These are phyloP conservation scores for Melanotus villosus DNA, from an alignment of 2,888 invertebrate species.

Conservation along the genomic window DNA sequence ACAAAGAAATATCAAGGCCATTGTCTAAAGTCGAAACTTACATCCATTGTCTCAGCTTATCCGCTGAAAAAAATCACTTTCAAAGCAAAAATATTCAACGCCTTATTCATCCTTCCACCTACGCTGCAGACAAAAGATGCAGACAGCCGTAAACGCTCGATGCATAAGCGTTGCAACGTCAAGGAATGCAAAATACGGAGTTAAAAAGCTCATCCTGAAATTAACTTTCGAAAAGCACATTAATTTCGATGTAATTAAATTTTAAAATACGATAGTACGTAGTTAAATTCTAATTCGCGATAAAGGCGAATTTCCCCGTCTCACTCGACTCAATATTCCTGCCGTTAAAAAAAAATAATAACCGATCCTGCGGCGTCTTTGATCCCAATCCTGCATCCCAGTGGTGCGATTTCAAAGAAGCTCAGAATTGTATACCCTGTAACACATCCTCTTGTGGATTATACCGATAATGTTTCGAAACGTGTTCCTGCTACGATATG, in stretches of 20 bases:
- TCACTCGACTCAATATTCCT: neutral
- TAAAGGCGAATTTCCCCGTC: neutral
- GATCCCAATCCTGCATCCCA: slow-evolving; percentile 25
- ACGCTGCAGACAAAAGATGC: slow-evolving; percentile 30
- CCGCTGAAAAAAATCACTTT: slow-evolving; percentile 37
- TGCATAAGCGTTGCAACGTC: neutral
- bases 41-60: slow-evolving; percentile 39
- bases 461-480: slow-evolving; percentile 48
- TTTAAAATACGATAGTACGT: too few species aligned
- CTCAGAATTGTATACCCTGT: slow-evolving; percentile 29
- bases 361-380: slow-evolving; percentile 19
- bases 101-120: slow-evolving; percentile 34
- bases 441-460: slow-evolving; percentile 49
- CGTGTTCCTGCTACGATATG: slow-evolving; percentile 38
- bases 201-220: neutral
- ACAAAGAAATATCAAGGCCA: slow-evolving; percentile 41
- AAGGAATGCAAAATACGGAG: slow-evolving; percentile 11
- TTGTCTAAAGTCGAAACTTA: slow-evolving; percentile 39
- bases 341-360: slow-evolving; percentile 22
- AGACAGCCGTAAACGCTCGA: slow-evolving; percentile 20
- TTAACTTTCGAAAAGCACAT: neutral
- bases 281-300: neutral
- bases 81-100: slow-evolving; percentile 41
- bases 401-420: slow-evolving; percentile 26
- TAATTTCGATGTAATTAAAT: neutral